phyloP scores from a whole-genome alignment of 2,797 vertebrate genomes.

The Trematomus bernacchii region DNA sequence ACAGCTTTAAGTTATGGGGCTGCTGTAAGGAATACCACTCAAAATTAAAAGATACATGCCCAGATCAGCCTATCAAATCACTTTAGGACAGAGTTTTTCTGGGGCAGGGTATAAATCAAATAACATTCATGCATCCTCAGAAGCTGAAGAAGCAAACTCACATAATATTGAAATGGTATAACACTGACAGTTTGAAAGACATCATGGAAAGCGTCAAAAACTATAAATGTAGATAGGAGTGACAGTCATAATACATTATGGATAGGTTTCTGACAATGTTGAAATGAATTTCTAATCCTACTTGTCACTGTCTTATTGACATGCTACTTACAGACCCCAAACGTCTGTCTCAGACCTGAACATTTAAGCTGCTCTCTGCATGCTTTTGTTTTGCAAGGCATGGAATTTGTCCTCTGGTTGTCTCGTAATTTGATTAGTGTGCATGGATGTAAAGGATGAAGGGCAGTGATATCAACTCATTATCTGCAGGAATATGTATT shows the following conservation, averaged over 20 bases:
- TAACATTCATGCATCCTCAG: neutral
- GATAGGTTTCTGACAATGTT: slow-evolving; percentile 15
- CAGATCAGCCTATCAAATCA: slow-evolving; percentile 46
- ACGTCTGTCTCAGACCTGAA: slow-evolving; percentile 43
- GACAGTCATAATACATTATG: neutral
- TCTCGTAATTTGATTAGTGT: slow-evolving; percentile 79
- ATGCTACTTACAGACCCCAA: slow-evolving; percentile 65
- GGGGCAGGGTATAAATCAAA: slow-evolving; percentile 13
- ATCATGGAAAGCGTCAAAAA: slow-evolving; percentile 1
- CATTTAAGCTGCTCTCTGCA: slow-evolving; percentile 15
- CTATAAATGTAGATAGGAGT: slow-evolving; percentile 52
- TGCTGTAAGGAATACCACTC: slow-evolving; percentile 31
- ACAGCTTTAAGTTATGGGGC: slow-evolving; percentile 32
- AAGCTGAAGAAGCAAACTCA: slow-evolving; percentile 6
- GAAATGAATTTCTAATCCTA: slow-evolving; percentile 11
- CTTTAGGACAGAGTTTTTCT: slow-evolving; percentile 27
- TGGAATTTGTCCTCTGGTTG: slow-evolving; percentile 79
- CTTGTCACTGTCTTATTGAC: slow-evolving; percentile 55
- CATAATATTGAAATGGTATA: neutral
- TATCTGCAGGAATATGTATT: slow-evolving; percentile 41
- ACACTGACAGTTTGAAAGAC: slow-evolving; percentile 14
- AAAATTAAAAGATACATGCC: slow-evolving; percentile 37
- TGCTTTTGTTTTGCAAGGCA: slow-evolving; percentile 64
- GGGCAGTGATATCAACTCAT: slow-evolving; percentile 51
- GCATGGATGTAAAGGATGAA: slow-evolving; percentile 72